These are phyloP conservation scores for Campylorhamphus procurvoides DNA, from an alignment of 2,113 vertebrate genomes.

Conservation along the genomic window DNA sequence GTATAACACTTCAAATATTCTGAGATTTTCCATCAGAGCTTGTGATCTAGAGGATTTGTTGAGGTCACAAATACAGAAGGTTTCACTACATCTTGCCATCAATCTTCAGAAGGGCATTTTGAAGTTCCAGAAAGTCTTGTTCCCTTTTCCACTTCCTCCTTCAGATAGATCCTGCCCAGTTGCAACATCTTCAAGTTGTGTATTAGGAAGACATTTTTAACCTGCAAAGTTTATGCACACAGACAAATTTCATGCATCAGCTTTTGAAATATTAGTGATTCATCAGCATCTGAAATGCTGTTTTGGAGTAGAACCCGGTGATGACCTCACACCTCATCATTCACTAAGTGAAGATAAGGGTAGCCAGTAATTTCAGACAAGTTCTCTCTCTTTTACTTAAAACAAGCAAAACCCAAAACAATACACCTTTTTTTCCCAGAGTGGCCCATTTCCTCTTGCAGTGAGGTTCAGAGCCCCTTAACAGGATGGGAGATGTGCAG, in stretches of 20 bases:
- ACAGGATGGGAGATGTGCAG: not conserved
- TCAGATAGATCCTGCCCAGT: not conserved
- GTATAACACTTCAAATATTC: not conserved
- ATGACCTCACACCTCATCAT: not conserved
- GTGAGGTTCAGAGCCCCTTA: accelerated
- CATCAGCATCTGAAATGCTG: not conserved
- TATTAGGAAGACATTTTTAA: not conserved
- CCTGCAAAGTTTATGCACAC: not conserved
- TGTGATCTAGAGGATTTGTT: not conserved
- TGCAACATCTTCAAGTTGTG: not conserved
- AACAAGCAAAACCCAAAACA: not conserved
- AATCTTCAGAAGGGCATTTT: not conserved
- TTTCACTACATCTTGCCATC: not conserved
- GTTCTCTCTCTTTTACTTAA: not conserved
- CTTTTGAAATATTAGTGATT: not conserved
- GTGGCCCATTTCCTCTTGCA: not conserved
- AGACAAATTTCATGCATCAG: not conserved
- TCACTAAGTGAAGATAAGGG: not conserved
- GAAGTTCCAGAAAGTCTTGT: not conserved
- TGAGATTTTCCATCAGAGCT: not conserved
- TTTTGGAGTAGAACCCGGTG: not conserved
- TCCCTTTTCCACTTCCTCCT: not conserved
- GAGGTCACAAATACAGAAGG: not conserved
- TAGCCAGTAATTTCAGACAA: not conserved
- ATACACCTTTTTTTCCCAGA: not conserved